phyloP scores from a whole-genome alignment of 2,797 vertebrate species.

The Lerista edwardsae region DNA sequence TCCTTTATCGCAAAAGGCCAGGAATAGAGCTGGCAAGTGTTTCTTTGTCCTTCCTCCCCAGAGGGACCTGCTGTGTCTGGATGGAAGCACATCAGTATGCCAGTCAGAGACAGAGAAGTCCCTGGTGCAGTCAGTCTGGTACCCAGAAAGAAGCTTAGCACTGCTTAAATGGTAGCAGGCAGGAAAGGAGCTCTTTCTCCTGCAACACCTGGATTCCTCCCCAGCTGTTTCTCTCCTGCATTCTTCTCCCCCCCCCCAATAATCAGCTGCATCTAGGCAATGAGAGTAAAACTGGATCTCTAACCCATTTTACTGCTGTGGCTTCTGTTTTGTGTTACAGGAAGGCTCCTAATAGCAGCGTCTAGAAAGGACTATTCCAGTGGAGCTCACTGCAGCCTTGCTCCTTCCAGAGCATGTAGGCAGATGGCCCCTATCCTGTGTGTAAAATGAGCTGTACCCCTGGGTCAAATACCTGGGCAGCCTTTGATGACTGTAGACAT shows the following conservation, averaged over 20 bases:
- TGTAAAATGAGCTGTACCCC: not conserved
- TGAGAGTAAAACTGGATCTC: not conserved
- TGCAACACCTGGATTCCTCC: not conserved
- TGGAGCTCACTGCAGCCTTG: no score
- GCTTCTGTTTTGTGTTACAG: not conserved
- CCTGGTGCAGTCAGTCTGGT: not conserved
- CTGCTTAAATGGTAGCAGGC: not conserved
- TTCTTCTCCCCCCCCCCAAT: not conserved
- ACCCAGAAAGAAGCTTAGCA: not conserved
- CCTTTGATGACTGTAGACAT: not conserved
- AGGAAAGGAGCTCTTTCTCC: no score
- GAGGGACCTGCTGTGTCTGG: constrained; percentile 34
- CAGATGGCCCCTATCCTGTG: not conserved
- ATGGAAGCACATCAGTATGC: constrained; percentile 26
- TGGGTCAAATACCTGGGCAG: not conserved
- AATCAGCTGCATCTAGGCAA: not conserved
- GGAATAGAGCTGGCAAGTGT: not conserved
- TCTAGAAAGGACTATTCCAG: no score
- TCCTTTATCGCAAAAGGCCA: constrained; percentile 19
- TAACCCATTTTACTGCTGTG: not conserved
- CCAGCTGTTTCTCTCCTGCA: not conserved
- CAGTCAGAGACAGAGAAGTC: not conserved
- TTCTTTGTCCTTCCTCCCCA: constrained; percentile 6
- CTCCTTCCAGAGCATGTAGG: not conserved
- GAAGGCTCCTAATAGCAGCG: no score